Evolutionary conservation across 2,888 invertebrate genomes (phyloP).

Genomic region (Polylopha cassiicola): DNA sequence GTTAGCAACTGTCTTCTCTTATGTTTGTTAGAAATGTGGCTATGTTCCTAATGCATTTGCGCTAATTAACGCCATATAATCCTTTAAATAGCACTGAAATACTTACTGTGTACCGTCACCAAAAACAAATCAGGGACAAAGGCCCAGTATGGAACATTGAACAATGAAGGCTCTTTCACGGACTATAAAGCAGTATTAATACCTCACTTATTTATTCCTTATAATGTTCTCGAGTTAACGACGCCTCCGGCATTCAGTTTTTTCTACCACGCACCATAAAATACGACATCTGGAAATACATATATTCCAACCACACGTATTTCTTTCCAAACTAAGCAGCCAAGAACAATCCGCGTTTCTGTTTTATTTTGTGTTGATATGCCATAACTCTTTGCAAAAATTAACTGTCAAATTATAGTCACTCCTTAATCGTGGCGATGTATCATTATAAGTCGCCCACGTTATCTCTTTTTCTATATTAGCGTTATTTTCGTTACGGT

Average conservation of each 20-base stretch:
- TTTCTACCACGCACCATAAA: conserved; percentile 68
- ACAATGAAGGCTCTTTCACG: conserved; percentile 71
- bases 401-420: conserved; percentile 21
- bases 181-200: conserved; percentile 71
- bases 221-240: conserved; percentile 75
- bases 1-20: too few relatives aligned
- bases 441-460: conserved; percentile 23
- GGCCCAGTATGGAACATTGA: conserved; percentile 42
- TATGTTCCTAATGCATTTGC: too few relatives aligned
- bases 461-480: conserved; percentile 38
- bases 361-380: conserved; percentile 37
- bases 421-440: conserved; percentile 16
- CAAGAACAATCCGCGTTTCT: conserved; percentile 44
- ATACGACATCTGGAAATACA: conserved; percentile 63
- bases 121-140: conserved; percentile 43
- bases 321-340: conserved; percentile 52
- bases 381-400: conserved; percentile 27
- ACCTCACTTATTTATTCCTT: conserved; percentile 70
- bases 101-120: conserved; percentile 41
- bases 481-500: conserved; percentile 41
- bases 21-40: too few relatives aligned
- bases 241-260: conserved; percentile 63
- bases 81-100: too few relatives aligned
- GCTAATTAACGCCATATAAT: too few relatives aligned
- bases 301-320: conserved; percentile 42